These are phyloP conservation scores for Drosophila aff. DNA, from an alignment of 1,140 invertebrate genomes.

Conservation along the genomic window DNA sequence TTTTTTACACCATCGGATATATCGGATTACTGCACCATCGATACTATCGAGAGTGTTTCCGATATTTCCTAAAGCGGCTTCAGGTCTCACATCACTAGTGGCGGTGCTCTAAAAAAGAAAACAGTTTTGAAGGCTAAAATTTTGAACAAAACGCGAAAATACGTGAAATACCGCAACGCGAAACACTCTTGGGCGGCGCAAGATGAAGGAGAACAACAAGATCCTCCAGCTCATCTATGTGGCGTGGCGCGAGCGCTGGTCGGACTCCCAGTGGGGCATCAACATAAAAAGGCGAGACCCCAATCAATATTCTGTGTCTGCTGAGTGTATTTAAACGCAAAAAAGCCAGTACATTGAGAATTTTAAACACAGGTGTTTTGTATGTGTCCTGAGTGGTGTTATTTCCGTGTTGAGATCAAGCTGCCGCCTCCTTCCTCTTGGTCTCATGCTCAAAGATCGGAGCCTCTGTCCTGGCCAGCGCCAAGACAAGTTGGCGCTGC, in stretches of 20 bases:
- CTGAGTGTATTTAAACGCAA: constrained; percentile 21
- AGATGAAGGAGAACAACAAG: constrained; percentile 77
- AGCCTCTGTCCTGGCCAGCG: constrained; percentile 70
- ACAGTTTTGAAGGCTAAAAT: constrained; percentile 10
- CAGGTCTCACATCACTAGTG: constrained; percentile 22
- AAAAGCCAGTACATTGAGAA: constrained; percentile 61
- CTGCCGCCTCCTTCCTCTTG: constrained; percentile 5
- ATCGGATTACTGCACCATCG: neutral
- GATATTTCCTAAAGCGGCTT: constrained; percentile 2
- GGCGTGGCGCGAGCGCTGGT: constrained; percentile 97
- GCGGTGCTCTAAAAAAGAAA: constrained; percentile 30
- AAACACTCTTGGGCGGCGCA: neutral
- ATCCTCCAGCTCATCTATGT: constrained; percentile 76
- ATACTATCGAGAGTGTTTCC: neutral
- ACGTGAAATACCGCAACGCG: neutral
- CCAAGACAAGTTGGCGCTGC: constrained; percentile 74
- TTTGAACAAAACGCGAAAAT: constrained; percentile 25
- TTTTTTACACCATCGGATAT: neutral
- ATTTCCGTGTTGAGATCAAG: neutral
- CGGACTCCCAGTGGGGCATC: constrained; percentile 97
- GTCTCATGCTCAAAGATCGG: constrained; percentile 59
- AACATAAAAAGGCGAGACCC: constrained; percentile 93
- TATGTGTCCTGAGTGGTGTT: too few relatives aligned
- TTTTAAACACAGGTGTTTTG: constrained; percentile 38
- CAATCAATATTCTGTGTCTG: constrained; percentile 17